Base-by-base conservation (phyloP, 2,888 invertebrate genomes). In the Oligia strigilis region DNA sequence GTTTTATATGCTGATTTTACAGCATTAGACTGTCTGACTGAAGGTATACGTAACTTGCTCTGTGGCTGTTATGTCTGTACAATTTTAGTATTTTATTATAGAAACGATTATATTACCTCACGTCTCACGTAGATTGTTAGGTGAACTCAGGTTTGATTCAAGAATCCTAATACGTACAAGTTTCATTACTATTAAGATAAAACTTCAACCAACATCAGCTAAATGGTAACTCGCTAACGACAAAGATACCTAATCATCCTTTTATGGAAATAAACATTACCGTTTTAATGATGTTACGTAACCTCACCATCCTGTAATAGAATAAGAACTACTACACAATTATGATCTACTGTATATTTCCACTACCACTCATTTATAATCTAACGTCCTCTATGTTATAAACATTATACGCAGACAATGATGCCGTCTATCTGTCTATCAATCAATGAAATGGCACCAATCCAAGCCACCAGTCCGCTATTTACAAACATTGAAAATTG, bases 401-500 rank as follows among this genome's bases (percentile, higher is more conserved):
- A 87, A 83, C 71, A 84, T 71, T 72, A 69, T 66, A 73, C 52
- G 72, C 70, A 75, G n/a, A 77, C 72, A 81, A 60, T 83, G 78
- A 81, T 85, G 79, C 73, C 64, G 75, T 86, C 81, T 75, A 82
- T 78, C 84, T 82, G 72, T 84, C 84, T 72, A 83, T 81, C 83
- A 80, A 91, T 93, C 89, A 92, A 92, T 91, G 85, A 90, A 89
- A 89, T 93, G 92, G 92, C 93, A 92, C 81, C 74, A 82, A 83
- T 93, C 93, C 92, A 93, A 92, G 72, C 76, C 77, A 86, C 88
- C 86, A 81, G 77, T 75, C 17, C 76, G 49, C 84, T 93, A 92
- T 94, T 94, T 94, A 93, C 91, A 92, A 94, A 94, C 91, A 95
- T 75, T 90, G 78, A 77, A 83, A 77, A 58, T 72, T 79, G 71